Percentiles rank a stretch among this genome's conserved stretches.
Evolutionary conservation across 1,140 invertebrate genomes (phyloP).

Genomic region (Druon quercuslanigerum): DNA sequence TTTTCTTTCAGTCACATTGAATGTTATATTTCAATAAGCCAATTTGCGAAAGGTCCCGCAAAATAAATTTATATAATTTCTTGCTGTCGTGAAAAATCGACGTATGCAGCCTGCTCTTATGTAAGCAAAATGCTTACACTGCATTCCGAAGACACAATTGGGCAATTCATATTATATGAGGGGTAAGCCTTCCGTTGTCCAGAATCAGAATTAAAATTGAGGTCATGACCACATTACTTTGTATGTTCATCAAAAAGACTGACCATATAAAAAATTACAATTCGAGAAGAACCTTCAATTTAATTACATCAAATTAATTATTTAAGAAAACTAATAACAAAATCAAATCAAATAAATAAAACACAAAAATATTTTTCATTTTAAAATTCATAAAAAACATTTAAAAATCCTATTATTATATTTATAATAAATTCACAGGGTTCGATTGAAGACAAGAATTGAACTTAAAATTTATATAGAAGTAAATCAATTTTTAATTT

Average conservation of each 20-base stretch:
- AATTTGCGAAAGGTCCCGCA: slow-evolving; percentile 33
- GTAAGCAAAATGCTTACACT: slow-evolving; percentile 52
- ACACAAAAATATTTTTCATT: too few species aligned
- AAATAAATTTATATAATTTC: not conserved
- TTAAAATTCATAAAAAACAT: too few species aligned
- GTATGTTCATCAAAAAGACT: not conserved
- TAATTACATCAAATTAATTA: not conserved
- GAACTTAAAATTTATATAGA: too few species aligned
- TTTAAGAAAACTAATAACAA: too few species aligned
- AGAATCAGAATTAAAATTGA: slow-evolving; percentile 53
- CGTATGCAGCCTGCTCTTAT: slow-evolving; percentile 33
- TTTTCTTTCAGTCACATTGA: slow-evolving; percentile 38
- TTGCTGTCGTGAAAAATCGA: slow-evolving; percentile 32
- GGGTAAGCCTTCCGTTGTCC: slow-evolving; percentile 43
- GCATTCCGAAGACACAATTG: slow-evolving; percentile 54
- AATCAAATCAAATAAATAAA: too few species aligned
- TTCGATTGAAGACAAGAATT: too few species aligned
- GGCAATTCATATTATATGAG: slow-evolving; percentile 53
- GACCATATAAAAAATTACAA: not conserved
- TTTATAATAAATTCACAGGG: too few species aligned
- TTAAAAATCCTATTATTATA: too few species aligned
- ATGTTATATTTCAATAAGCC: slow-evolving; percentile 31
- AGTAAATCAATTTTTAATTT: too few species aligned
- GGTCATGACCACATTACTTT: slow-evolving; percentile 51
- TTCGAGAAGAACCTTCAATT: slow-evolving; percentile 2